phyloP scores from a whole-genome alignment of 2,113 vertebrate species.

The Apodemus sylvaticus region DNA sequence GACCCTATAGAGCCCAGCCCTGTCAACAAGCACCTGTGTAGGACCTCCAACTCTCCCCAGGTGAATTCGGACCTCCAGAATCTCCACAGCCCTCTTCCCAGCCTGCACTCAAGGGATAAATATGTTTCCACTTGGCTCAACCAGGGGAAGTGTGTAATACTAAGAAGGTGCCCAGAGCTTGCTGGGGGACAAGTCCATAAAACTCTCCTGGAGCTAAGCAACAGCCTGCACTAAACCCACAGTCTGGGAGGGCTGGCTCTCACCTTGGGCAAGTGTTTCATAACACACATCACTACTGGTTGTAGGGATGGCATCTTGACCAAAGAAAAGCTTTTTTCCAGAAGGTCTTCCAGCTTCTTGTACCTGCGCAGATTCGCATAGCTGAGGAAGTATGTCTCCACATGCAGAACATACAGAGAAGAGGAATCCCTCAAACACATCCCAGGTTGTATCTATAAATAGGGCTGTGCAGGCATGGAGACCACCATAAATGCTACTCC shows the following conservation, averaged over 20 bases:
- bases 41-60: fast-evolving
- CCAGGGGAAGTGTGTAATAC: neutral
- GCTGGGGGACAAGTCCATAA: neutral
- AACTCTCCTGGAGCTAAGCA: neutral
- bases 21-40: neutral
- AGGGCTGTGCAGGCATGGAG: neutral
- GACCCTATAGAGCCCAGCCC: neutral
- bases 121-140: fast-evolving
- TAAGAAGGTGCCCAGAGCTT: neutral
- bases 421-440: neutral
- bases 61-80: neutral
- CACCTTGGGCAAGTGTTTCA: slow-evolving; percentile 98
- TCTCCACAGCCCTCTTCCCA: neutral
- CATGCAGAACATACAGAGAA: fast-evolving
- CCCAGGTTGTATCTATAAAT: neutral
- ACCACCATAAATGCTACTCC: too few species aligned
- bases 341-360: slow-evolving; percentile 95
- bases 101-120: fast-evolving
- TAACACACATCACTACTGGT: slow-evolving; percentile 98
- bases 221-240: fast-evolving
- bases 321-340: slow-evolving; percentile 97
- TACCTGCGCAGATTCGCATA: slow-evolving; percentile 84
- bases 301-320: slow-evolving; percentile 98
- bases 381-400: neutral
- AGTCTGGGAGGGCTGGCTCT: neutral